A percentile compares a stretch with the other conserved stretches of the same genome.
Evolutionary conservation across 2,797 vertebrate species (phyloP).

Genomic region (Buceros bicornis): DNA sequence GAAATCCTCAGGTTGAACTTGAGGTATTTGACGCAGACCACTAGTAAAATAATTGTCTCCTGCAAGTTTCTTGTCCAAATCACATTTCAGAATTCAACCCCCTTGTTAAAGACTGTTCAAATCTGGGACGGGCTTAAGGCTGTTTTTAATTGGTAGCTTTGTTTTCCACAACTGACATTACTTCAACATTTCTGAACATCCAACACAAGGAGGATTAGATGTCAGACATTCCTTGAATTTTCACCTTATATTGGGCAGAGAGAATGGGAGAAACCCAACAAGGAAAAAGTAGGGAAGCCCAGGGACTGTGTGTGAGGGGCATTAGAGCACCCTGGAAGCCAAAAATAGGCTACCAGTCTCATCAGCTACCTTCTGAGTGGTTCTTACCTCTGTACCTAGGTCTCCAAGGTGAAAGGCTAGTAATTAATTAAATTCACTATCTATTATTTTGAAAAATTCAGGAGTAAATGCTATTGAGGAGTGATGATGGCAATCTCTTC

Average conservation of each 20-base stretch:
- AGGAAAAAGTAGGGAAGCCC: not conserved
- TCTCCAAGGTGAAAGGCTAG: constrained; percentile 39
- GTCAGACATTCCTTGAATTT: not conserved
- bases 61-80: not conserved
- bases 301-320: not conserved
- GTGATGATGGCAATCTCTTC: constrained; percentile 54
- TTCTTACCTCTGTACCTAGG: constrained; percentile 5
- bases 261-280: accelerated
- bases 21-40: not conserved
- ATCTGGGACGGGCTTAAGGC: not conserved
- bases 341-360: not conserved
- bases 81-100: not conserved
- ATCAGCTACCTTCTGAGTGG: not conserved
- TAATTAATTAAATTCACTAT: constrained; percentile 54
- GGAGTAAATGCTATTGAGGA: constrained; percentile 51
- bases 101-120: not conserved
- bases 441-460: constrained; percentile 43
- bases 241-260: not conserved
- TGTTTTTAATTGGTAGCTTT: not conserved
- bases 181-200: not conserved
- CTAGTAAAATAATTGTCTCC: not conserved
- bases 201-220: not conserved
- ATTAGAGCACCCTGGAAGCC: not conserved
- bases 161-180: not conserved
- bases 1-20: not conserved